A percentile compares a stretch with the other conserved stretches of the same genome.
These are phyloP conservation scores for Eucera pruinosa DNA, from an alignment of 2,888 invertebrate species.

Conservation along the genomic window DNA sequence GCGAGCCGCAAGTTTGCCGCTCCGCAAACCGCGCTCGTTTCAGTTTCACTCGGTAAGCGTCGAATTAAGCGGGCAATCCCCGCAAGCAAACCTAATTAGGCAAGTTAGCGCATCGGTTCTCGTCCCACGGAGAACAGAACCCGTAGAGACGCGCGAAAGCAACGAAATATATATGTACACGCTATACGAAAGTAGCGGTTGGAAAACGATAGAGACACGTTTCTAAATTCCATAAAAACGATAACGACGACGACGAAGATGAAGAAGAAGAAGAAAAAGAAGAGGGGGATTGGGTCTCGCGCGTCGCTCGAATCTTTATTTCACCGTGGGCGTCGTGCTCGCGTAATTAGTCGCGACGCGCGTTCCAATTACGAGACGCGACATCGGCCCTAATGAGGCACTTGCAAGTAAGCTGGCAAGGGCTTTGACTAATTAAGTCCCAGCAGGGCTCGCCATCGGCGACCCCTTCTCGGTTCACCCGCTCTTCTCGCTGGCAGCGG, in stretches of 20 bases:
- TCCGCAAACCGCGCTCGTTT: background rate
- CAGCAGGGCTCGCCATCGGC: constrained; percentile 66
- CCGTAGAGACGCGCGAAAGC: background rate
- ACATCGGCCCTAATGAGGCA: constrained; percentile 75
- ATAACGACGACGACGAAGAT: no score
- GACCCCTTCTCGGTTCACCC: constrained; percentile 21
- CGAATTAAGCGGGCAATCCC: constrained; percentile 15
- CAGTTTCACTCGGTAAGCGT: background rate
- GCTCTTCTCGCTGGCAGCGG: constrained; percentile 3
- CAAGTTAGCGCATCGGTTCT: constrained; percentile 16
- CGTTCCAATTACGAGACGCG: constrained; percentile 76
- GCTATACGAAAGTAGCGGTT: background rate
- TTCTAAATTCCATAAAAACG: constrained; percentile 30
- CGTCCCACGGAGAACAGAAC: background rate
- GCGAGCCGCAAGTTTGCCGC: no score
- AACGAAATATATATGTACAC: no score
- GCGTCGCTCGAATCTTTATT: constrained; percentile 59
- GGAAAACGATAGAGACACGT: constrained; percentile 2
- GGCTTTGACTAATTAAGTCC: constrained; percentile 77
- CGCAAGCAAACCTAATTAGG: constrained; percentile 23
- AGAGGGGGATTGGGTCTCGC: no score
- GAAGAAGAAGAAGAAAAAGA: no score
- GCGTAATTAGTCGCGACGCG: constrained; percentile 74
- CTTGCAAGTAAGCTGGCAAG: constrained; percentile 72
- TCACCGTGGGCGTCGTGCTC: constrained; percentile 51